These are phyloP conservation scores for Ceyx erithaca DNA, from an alignment of 2,797 vertebrate species.

Conservation along the genomic window DNA sequence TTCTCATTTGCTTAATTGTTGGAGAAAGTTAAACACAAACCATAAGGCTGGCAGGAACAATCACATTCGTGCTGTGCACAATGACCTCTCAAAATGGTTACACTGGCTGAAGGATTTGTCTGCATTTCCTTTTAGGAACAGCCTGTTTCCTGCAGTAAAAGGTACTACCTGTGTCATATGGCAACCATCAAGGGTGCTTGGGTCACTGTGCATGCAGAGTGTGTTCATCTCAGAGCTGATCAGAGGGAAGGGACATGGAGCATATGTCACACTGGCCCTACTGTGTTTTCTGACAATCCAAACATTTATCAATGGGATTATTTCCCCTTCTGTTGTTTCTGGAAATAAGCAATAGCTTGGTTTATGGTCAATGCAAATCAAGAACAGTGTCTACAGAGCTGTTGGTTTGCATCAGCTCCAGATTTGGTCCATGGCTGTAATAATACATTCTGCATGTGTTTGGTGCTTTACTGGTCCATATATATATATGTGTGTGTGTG, in stretches of 20 bases:
- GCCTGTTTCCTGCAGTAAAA: constrained; percentile 9
- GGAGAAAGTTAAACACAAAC: constrained; percentile 63
- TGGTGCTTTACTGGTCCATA: background rate
- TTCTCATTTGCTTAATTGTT: constrained; percentile 66
- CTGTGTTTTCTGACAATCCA: background rate
- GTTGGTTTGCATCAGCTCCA: background rate
- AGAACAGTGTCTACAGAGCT: background rate
- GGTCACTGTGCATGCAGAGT: background rate
- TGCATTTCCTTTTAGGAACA: constrained; percentile 32
- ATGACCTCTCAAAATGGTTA: constrained; percentile 16
- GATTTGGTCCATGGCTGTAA: background rate
- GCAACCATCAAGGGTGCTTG: background rate
- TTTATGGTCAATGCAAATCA: background rate
- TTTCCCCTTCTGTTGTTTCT: constrained; percentile 2
- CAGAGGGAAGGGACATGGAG: background rate
- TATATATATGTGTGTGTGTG: background rate
- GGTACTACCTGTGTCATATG: background rate
- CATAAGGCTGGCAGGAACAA: constrained; percentile 48
- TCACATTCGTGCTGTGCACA: constrained; percentile 21
- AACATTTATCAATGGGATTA: rapidly evolving
- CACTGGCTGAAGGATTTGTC: constrained; percentile 26
- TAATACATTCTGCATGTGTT: background rate
- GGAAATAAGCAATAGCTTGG: background rate
- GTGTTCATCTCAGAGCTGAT: background rate
- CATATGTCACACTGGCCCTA: background rate